phyloP scores from a whole-genome alignment of 2,888 invertebrate genomes.

The Tricholauxania praeusta region DNA sequence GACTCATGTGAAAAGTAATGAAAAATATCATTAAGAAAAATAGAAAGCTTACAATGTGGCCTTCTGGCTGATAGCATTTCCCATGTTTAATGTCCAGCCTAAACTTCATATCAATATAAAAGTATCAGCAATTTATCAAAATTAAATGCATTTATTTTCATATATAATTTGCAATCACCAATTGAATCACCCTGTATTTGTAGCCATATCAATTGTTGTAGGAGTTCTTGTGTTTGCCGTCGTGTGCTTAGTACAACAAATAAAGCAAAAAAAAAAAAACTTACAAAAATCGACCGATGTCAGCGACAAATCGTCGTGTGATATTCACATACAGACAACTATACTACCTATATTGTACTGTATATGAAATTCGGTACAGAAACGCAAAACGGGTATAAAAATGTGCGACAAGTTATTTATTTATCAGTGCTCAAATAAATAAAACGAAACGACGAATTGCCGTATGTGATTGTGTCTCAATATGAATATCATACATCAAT shows the following conservation, averaged over 20 bases:
- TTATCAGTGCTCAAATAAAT: slow-evolving; percentile 35
- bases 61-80: no score
- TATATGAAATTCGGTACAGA: slow-evolving; percentile 18
- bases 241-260: slow-evolving; percentile 38
- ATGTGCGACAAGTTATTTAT: slow-evolving; percentile 18
- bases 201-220: slow-evolving; percentile 47
- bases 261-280: slow-evolving; percentile 24
- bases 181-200: slow-evolving; percentile 38
- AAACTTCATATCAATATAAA: no score
- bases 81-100: no score
- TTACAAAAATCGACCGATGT: not conserved
- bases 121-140: no score
- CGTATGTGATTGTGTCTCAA: no score
- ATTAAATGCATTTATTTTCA: no score
- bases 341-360: slow-evolving; percentile 11
- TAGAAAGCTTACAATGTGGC: no score
- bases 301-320: not conserved
- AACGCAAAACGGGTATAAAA: not conserved
- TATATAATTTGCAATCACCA: no score
- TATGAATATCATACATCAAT: no score
- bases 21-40: no score
- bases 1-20: no score
- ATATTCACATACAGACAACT: slow-evolving; percentile 20
- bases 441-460: not conserved
- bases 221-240: not conserved